These are phyloP conservation scores for Rotaria sp. DNA, from an alignment of 2,888 invertebrate genomes.

Conservation along the genomic window DNA sequence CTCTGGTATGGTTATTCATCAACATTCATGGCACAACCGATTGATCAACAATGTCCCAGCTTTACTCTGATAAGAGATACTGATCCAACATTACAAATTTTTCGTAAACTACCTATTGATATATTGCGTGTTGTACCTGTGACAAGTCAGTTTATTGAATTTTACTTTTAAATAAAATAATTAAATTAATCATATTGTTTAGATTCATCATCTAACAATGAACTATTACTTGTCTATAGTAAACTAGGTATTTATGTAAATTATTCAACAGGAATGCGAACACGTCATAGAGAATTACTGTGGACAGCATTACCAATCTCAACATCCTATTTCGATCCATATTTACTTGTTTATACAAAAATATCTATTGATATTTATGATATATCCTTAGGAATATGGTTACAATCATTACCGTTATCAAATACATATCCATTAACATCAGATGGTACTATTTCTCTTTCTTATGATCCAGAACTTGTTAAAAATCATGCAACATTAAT, in stretches of 20 bases:
- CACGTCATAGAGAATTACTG: constrained; percentile 87
- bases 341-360: constrained; percentile 71
- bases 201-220: neutral
- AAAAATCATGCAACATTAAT: neutral
- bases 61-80: neutral
- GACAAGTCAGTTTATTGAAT: neutral
- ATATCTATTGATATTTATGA: constrained; percentile 93
- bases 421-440: constrained; percentile 49
- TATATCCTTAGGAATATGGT: constrained; percentile 86
- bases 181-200: neutral
- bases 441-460: neutral
- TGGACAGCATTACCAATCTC: constrained; percentile 75
- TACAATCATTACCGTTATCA: constrained; percentile 90
- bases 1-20: constrained; percentile 2
- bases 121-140: neutral
- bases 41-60: neutral
- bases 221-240: constrained; percentile 44
- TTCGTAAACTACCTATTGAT: neutral
- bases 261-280: constrained; percentile 71
- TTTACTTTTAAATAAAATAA: neutral
- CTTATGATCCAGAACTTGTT: neutral
- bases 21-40: neutral
- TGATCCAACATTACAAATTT: neutral
- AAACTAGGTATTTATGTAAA: constrained; percentile 85
- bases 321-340: constrained; percentile 61